Evolutionary conservation across 2,113 vertebrate genomes (phyloP).

Genomic region (Ophthalmolycus amberensis): DNA sequence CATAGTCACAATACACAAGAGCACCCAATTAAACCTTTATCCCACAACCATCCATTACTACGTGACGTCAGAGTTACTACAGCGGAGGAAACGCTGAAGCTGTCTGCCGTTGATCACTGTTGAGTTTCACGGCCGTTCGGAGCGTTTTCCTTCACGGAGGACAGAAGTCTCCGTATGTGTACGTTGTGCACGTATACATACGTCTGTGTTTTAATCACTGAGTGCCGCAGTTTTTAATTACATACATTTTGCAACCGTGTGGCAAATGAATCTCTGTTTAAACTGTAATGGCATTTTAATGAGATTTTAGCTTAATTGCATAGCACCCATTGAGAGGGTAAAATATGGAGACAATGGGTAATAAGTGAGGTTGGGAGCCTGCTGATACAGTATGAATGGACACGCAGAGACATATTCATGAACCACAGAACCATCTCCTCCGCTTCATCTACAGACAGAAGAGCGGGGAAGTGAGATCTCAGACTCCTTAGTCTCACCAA

Average conservation of each 20-base stretch:
- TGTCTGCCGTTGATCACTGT: not conserved
- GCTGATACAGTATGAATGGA: not conserved
- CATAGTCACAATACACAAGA: not conserved
- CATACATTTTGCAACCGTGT: conserved; percentile 3
- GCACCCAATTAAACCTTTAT: not conserved
- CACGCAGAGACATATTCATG: not conserved
- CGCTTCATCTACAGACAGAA: not conserved
- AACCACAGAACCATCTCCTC: not conserved
- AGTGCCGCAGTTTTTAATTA: conserved; percentile 5
- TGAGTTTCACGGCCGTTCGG: not conserved
- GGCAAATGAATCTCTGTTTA: not conserved
- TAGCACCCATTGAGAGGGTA: not conserved
- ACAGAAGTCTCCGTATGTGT: not conserved
- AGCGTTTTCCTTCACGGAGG: not conserved
- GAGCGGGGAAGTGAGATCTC: not conserved
- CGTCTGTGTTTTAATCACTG: not conserved
- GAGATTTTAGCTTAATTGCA: conserved; percentile 7
- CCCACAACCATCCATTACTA: not conserved
- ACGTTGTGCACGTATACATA: too few species aligned
- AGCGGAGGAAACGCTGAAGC: too few species aligned
- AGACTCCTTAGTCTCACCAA: too few species aligned
- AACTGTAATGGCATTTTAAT: conserved; percentile 22
- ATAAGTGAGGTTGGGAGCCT: not conserved
- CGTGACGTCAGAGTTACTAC: not conserved
- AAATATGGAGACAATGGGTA: not conserved